These are phyloP conservation scores for Phyto melanocephala DNA, from an alignment of 2,888 invertebrate species.

Conservation along the genomic window DNA sequence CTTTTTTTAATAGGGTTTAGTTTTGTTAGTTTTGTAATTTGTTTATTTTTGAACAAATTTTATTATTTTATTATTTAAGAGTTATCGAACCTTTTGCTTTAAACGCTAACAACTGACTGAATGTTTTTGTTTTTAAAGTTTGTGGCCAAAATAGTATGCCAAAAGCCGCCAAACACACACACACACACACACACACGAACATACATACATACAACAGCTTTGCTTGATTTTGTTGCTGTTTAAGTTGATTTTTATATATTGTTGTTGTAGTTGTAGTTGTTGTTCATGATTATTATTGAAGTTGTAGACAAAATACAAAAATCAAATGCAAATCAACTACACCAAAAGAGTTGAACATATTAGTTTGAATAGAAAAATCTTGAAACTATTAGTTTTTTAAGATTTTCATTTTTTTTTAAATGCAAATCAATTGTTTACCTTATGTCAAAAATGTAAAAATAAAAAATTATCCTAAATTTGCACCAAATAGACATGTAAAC, in stretches of 20 bases:
- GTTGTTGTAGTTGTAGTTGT: slow-evolving; percentile 15
- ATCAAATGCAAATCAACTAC: slow-evolving; percentile 27
- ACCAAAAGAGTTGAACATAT: not conserved
- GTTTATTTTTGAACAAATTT: not conserved
- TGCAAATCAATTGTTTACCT: not conserved
- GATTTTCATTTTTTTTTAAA: too few species aligned
- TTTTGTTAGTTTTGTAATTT: not conserved
- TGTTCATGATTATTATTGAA: slow-evolving; percentile 48
- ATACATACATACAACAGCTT: slow-evolving; percentile 25
- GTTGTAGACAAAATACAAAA: slow-evolving; percentile 48
- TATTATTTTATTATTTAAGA: not conserved
- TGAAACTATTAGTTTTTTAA: not conserved
- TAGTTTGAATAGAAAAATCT: not conserved
- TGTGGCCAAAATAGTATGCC: slow-evolving; percentile 56
- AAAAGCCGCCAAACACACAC: slow-evolving; percentile 55
- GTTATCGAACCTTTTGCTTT: slow-evolving; percentile 47
- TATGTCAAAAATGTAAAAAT: too few species aligned
- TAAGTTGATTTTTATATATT: not conserved
- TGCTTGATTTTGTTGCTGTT: slow-evolving; percentile 35
- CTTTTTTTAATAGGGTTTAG: not conserved
- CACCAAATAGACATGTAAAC: too few species aligned
- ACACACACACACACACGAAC: slow-evolving; percentile 7
- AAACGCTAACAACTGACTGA: slow-evolving; percentile 48
- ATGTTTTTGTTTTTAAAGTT: slow-evolving; percentile 43
- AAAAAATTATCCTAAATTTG: too few species aligned